phyloP scores from a whole-genome alignment of 1,140 invertebrate genomes.

The Brevipalpus yothersi region DNA sequence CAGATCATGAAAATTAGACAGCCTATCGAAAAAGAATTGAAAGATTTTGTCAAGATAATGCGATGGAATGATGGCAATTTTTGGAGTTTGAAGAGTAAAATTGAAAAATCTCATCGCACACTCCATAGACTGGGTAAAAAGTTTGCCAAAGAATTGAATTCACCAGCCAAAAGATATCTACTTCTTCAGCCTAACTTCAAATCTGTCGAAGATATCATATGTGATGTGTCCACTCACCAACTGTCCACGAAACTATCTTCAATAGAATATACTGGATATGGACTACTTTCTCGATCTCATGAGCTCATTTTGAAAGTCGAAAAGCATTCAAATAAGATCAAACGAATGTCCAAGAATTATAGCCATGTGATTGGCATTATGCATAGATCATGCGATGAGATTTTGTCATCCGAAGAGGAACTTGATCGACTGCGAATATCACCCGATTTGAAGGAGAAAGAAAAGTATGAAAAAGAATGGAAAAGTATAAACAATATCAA shows the following conservation, averaged over 20 bases:
- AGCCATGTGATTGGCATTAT: background rate
- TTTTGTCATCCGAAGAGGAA: background rate
- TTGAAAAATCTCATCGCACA: slow-evolving; percentile 61
- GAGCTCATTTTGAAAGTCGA: slow-evolving; percentile 23
- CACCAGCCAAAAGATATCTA: background rate
- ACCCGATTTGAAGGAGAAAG: slow-evolving; percentile 25
- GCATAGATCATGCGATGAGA: background rate
- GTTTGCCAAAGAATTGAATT: slow-evolving; percentile 26
- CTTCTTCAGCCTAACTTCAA: too few relatives aligned
- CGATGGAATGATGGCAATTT: slow-evolving; percentile 86
- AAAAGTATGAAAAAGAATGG: slow-evolving; percentile 50
- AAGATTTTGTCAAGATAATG: slow-evolving; percentile 81
- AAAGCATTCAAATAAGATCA: slow-evolving; percentile 2
- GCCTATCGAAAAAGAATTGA: slow-evolving; percentile 68
- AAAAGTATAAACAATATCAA: slow-evolving; percentile 48
- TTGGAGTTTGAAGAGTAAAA: slow-evolving; percentile 61
- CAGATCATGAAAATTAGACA: slow-evolving; percentile 35
- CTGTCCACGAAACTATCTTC: background rate
- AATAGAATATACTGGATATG: background rate
- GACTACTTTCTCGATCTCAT: slow-evolving; percentile 25
- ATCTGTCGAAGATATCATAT: too few relatives aligned
- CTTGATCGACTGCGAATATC: slow-evolving; percentile 8
- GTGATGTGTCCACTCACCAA: too few relatives aligned
- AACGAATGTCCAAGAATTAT: slow-evolving; percentile 1
- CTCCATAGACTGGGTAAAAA: slow-evolving; percentile 62